A percentile compares a stretch with the other conserved stretches of the same genome.
phyloP scores from a whole-genome alignment of 1,140 invertebrate genomes.

The Odontomachus brunneus region DNA sequence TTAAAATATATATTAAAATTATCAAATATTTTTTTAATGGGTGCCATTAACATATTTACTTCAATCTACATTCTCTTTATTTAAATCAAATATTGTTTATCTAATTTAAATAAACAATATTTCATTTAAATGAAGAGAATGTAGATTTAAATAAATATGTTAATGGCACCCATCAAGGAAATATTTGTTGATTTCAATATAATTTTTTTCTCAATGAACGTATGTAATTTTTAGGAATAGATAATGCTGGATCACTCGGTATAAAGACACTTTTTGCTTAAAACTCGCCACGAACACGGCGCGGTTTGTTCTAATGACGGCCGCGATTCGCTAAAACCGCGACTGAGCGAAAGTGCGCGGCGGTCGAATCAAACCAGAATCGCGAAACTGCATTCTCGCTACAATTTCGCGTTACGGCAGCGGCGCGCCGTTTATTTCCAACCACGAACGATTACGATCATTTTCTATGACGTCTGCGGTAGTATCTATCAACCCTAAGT shows the following conservation, averaged over 20 bases:
- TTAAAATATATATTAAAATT: too few relatives aligned
- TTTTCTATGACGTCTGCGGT: constrained; percentile 30
- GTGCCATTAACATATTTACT: too few relatives aligned
- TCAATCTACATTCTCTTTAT: too few relatives aligned
- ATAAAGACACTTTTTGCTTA: background rate
- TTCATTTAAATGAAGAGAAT: too few relatives aligned
- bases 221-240: too few relatives aligned
- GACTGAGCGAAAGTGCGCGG: constrained; percentile 19
- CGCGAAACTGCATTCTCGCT: constrained; percentile 36
- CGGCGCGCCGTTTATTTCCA: constrained; percentile 28
- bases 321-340: constrained; percentile 18
- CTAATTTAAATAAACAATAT: too few relatives aligned
- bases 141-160: too few relatives aligned
- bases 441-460: constrained; percentile 36
- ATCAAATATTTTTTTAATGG: too few relatives aligned
- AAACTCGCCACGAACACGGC: background rate
- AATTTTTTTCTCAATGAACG: too few relatives aligned
- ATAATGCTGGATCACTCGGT: background rate
- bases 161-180: too few relatives aligned
- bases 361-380: constrained; percentile 38
- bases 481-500: constrained; percentile 36
- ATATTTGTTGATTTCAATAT: too few relatives aligned
- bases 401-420: constrained; percentile 28
- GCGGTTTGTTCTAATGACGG: background rate
- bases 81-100: too few relatives aligned